A percentile compares a stretch with the other conserved stretches of the same genome.
Conservation (phyloP, 2,888 invertebrate species). For the Galeopsomyia nigrocyanea region DNA sequence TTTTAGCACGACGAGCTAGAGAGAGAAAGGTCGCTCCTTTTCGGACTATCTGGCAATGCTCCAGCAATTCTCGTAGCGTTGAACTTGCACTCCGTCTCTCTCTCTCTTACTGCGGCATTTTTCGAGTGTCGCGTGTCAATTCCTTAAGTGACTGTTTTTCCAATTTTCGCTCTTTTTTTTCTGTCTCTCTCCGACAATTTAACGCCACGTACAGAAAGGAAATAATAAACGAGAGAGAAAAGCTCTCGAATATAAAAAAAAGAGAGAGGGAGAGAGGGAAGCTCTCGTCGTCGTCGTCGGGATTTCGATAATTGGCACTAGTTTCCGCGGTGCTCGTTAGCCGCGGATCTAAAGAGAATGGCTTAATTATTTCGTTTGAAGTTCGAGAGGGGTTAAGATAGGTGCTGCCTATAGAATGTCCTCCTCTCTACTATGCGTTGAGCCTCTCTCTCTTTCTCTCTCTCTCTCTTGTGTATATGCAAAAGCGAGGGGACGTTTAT, state of each 20-base stretch:
- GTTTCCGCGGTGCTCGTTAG: slow-evolving; percentile 64
- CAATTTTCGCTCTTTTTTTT: too few species aligned
- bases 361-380: slow-evolving; percentile 69
- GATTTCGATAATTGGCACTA: slow-evolving; percentile 67
- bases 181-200: not conserved
- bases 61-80: slow-evolving; percentile 25
- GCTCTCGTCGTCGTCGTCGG: slow-evolving; percentile 52
- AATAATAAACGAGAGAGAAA: slow-evolving; percentile 14
- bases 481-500: slow-evolving; percentile 58
- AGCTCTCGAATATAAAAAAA: slow-evolving; percentile 11
- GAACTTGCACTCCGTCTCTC: slow-evolving; percentile 32
- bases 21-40: slow-evolving; percentile 37
- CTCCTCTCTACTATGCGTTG: slow-evolving; percentile 32
- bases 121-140: not conserved
- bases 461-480: not conserved
- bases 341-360: slow-evolving; percentile 60
- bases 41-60: slow-evolving; percentile 37
- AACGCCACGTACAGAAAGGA: not conserved
- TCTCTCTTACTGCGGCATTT: not conserved
- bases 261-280: slow-evolving; percentile 5
- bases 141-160: not conserved
- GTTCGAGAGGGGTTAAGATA: slow-evolving; percentile 59
- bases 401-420: slow-evolving; percentile 44
- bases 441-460: not conserved
- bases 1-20: slow-evolving; percentile 21